phyloP scores from a whole-genome alignment of 2,113 vertebrate genomes.

The Sinosuthora webbiana region DNA sequence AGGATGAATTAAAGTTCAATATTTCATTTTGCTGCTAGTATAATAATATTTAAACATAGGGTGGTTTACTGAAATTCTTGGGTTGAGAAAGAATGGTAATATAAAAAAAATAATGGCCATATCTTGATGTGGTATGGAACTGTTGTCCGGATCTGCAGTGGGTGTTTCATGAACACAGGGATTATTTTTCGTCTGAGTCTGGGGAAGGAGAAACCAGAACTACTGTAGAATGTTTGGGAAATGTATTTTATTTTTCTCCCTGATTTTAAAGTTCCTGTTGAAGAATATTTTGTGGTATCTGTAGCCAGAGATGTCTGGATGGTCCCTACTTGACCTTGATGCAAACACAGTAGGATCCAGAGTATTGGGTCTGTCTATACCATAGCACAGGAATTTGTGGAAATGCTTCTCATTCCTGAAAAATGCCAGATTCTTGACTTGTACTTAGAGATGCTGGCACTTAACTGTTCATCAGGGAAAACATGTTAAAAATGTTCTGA shows the following conservation, averaged over 20 bases:
- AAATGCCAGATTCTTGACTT: slow-evolving; percentile 25
- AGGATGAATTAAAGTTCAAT: background rate
- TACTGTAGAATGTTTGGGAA: background rate
- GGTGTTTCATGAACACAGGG: background rate
- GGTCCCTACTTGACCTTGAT: slow-evolving; percentile 35
- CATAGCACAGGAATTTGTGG: slow-evolving; percentile 16
- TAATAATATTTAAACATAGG: slow-evolving; percentile 17
- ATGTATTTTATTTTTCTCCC: background rate
- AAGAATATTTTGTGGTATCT: slow-evolving; percentile 10
- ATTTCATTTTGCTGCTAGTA: background rate
- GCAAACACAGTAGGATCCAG: background rate
- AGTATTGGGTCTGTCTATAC: slow-evolving; percentile 6
- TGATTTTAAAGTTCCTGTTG: background rate
- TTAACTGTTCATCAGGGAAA: slow-evolving; percentile 15
- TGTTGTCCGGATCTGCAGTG: background rate
- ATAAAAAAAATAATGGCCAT: background rate
- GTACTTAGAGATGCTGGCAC: slow-evolving; percentile 17
- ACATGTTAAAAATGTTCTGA: slow-evolving; percentile 33
- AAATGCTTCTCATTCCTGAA: slow-evolving; percentile 40
- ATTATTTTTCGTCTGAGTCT: slow-evolving; percentile 8
- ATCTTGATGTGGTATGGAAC: background rate
- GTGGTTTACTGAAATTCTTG: background rate
- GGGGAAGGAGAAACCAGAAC: background rate
- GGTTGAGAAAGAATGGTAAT: background rate
- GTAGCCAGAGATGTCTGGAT: slow-evolving; percentile 28